phyloP scores from a whole-genome alignment of 2,113 vertebrate species.

The Psophia crepitans region DNA sequence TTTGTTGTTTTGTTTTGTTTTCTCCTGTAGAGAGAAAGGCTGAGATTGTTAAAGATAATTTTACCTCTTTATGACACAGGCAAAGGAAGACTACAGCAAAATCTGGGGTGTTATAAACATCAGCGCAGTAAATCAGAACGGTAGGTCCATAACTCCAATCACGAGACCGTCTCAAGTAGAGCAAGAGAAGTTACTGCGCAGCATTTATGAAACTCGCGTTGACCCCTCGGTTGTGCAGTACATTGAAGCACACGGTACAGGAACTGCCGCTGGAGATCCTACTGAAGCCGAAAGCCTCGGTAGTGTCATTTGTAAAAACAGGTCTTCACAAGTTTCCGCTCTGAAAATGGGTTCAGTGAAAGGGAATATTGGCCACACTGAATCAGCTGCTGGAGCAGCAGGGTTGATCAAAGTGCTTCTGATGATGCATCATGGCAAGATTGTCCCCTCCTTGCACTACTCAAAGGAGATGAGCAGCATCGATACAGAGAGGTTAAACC shows the following conservation, averaged over 20 bases:
- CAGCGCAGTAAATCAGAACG: conserved; percentile 82
- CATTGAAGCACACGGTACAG: conserved; percentile 83
- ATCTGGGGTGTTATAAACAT: conserved; percentile 82
- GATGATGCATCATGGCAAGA: conserved; percentile 84
- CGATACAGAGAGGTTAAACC: conserved; percentile 70
- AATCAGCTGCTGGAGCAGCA: conserved; percentile 85
- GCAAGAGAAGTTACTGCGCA: conserved; percentile 78
- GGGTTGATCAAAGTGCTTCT: conserved; percentile 88
- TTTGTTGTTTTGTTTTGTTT: not conserved
- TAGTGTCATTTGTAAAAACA: conserved; percentile 70
- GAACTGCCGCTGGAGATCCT: conserved; percentile 78
- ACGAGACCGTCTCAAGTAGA: conserved; percentile 77
- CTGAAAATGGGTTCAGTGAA: conserved; percentile 82
- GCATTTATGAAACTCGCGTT: conserved; percentile 70
- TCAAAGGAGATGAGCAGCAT: conserved; percentile 75
- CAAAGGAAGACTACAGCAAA: conserved; percentile 75
- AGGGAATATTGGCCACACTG: conserved; percentile 84
- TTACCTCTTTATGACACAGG: conserved; percentile 59
- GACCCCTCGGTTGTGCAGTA: conserved; percentile 79
- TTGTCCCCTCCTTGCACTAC: conserved; percentile 85
- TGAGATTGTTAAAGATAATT: not conserved
- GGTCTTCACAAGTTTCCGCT: conserved; percentile 17
- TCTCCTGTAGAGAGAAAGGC: not conserved
- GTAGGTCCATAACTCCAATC: conserved; percentile 74
- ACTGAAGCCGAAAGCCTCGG: conserved; percentile 79